Base-by-base conservation (phyloP, 2,797 vertebrate genomes). In the Sebastes variabilis region DNA sequence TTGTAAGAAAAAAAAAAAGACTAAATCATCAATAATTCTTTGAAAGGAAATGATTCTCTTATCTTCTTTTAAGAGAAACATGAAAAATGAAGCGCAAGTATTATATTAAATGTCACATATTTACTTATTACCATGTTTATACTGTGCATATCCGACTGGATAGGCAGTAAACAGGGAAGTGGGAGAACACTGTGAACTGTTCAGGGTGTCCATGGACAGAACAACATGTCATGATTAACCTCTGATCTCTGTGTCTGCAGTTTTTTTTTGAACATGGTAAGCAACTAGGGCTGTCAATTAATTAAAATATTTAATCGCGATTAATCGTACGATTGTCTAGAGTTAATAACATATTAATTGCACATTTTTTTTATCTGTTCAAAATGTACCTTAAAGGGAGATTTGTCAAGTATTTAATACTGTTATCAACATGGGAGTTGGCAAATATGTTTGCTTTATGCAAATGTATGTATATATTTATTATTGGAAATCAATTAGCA, bases 191-290 rank as follows among this genome's bases (percentile, higher is more conserved):
- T 32, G 61, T 74, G 62, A 72, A 29, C 65, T 56, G 68, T 38
- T 72, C 52, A 62, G 36, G 49, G 27, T 5, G 14, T 64, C n/a
- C 22, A 42, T 24, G 49, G 27, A 66, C 8, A 68, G 52, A 42
- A 42, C 38, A 87, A 68, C 83, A 82, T 80, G 82, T 72, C 61
- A 81, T 76, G 72, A 84, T 85, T 90, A 78, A 89, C 83, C 79
- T 66, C 78, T 78, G 71, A 64, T 88, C 38, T 70, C 77, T 91
- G 81, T 75, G 32, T 60, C 22, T 73, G 38, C 36, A 38, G 12
- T 38, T 38, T 38, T 27, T 7, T 59, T 81, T 58, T 75, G 16
- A 70, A 29, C 36, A 72, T 10, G 68, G 20, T 5, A 52, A 65
- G 7, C 29, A 46, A 18, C 42, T 46, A 46, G 16, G 6, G 16